phyloP scores from a whole-genome alignment of 2,888 invertebrate genomes.

The Cecidostiba fungosa region DNA sequence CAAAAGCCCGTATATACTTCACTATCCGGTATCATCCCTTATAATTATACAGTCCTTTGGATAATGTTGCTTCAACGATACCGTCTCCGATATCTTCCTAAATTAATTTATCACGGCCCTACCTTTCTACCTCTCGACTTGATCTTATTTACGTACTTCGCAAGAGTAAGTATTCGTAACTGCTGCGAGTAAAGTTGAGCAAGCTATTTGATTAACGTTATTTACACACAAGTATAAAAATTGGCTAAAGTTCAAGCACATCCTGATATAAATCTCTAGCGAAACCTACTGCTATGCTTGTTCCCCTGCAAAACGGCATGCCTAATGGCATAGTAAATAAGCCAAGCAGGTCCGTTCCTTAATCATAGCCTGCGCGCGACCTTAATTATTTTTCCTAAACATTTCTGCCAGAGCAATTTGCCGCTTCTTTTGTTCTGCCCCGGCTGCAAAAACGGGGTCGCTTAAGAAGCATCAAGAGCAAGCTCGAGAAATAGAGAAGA shows the following conservation, averaged over 20 bases:
- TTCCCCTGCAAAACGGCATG: neutral
- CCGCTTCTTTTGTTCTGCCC: neutral
- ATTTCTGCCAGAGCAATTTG: neutral
- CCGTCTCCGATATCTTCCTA: neutral
- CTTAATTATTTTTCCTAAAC: slow-evolving; percentile 31
- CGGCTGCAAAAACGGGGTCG: slow-evolving; percentile 20
- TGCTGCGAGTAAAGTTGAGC: neutral
- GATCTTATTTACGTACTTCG: slow-evolving; percentile 21
- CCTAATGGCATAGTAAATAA: neutral
- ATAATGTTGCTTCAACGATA: neutral
- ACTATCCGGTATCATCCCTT: too few relatives aligned
- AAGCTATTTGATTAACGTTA: slow-evolving; percentile 2
- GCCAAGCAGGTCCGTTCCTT: neutral
- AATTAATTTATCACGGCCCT: neutral
- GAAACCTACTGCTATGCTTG: neutral
- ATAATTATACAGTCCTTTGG: too few relatives aligned
- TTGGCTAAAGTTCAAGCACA: neutral
- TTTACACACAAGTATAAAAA: neutral
- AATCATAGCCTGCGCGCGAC: neutral
- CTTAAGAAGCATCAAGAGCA: neutral
- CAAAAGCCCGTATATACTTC: too few relatives aligned
- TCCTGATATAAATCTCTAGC: neutral
- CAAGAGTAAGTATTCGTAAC: neutral
- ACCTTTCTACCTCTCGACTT: neutral
- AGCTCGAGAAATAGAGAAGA: slow-evolving; percentile 26